These are phyloP conservation scores for Anthonomus grandis DNA, from an alignment of 1,140 invertebrate genomes.

Conservation along the genomic window DNA sequence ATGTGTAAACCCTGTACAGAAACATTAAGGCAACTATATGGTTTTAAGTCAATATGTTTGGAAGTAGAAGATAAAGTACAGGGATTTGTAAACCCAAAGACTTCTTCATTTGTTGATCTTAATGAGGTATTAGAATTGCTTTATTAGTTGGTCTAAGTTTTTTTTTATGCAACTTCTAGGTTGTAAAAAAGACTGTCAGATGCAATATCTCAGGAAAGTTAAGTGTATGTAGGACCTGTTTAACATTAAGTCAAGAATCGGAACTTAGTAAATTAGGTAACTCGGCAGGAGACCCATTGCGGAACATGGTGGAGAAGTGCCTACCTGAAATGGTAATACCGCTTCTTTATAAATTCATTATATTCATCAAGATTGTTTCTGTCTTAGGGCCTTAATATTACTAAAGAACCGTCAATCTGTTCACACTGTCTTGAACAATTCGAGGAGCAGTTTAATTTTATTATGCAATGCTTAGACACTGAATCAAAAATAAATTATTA, in stretches of 20 bases:
- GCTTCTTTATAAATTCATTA: constrained; percentile 3
- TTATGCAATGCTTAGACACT: constrained; percentile 21
- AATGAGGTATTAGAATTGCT: too few species aligned
- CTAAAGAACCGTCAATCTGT: constrained; percentile 14
- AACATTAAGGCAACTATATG: constrained; percentile 16
- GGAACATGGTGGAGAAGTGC: constrained; percentile 24
- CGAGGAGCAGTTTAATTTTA: constrained; percentile 24
- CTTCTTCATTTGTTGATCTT: constrained; percentile 5
- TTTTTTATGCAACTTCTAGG: not conserved
- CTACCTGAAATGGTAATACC: constrained; percentile 18
- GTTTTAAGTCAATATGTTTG: constrained; percentile 19
- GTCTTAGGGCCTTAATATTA: constrained; percentile 13
- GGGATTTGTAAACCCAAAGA: constrained; percentile 12
- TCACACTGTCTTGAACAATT: constrained; percentile 12
- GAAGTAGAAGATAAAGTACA: constrained; percentile 22
- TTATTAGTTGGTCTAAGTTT: too few species aligned
- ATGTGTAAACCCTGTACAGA: constrained; percentile 15
- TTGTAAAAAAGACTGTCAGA: not conserved
- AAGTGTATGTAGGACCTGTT: constrained; percentile 16
- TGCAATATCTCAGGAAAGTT: not conserved
- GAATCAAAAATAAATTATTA: constrained; percentile 22
- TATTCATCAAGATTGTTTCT: not conserved
- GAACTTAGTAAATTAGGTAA: constrained; percentile 4
- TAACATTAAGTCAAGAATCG: constrained; percentile 2
- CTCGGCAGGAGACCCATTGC: constrained; percentile 16